A percentile compares a stretch with the other conserved stretches of the same genome.
Evolutionary conservation across 53 echinoderm and acorn worm genomes (phyloP).

Genomic region (Hippasteria phrygiana): DNA sequence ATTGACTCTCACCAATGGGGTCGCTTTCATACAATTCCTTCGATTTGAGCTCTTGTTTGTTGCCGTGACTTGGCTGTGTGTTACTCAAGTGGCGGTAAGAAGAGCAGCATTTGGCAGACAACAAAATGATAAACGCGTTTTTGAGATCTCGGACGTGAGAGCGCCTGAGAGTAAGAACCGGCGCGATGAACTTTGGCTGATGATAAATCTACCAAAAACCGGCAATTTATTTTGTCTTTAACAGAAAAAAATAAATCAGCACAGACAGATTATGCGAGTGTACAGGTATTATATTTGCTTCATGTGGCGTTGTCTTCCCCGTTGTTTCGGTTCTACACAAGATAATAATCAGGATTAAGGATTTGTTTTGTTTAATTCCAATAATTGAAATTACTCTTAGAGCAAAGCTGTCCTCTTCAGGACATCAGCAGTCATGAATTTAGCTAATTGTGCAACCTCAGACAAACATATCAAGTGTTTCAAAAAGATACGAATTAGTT

Average conservation of each 20-base stretch:
- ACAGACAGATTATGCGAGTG: no score
- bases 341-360: no score
- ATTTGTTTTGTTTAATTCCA: no score
- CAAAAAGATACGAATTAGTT: background rate
- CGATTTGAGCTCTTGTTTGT: constrained; percentile 13
- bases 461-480: no score
- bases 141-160: background rate
- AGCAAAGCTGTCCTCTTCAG: no score
- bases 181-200: background rate
- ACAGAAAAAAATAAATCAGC: background rate
- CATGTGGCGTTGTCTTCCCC: no score
- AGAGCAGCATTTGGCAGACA: background rate
- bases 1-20: constrained; percentile 5
- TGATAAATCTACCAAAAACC: background rate
- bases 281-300: no score
- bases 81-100: constrained; percentile 1
- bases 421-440: no score
- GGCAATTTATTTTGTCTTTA: background rate
- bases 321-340: no score
- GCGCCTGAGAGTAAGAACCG: background rate
- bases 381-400: no score
- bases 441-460: no score
- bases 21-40: background rate
- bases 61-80: background rate
- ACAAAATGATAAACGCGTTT: background rate